Base-by-base conservation (phyloP, 1,140 invertebrate species). In the Trichonephila clavipes region DNA sequence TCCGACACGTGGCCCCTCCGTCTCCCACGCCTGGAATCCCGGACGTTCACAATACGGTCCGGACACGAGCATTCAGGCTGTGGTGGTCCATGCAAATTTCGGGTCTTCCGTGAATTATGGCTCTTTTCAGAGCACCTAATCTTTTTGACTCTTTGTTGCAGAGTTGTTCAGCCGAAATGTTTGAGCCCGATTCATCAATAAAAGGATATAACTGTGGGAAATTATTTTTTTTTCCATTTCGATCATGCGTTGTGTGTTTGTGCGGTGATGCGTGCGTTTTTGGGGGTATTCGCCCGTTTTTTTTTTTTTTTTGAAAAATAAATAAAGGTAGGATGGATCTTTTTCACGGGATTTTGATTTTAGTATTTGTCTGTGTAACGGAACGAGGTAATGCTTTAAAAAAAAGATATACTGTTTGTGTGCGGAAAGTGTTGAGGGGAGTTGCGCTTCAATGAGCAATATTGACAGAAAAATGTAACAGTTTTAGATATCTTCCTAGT, bases 161-260 rank as follows among this genome's bases (percentile, higher is more conserved):
- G 28, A 81, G 34, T 90, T 90, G 88, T 61, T 90, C 88, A 81
- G 72, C 40, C 61, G 69, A 61, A 90, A 90, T 81, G 69, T 81
- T 90, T 90, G 88, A 90, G 82, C 88, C 88, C 72, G 28, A 90
- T 90, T 34, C 58, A 90, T 90, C 69, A 72, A 69, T 88, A 64
- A n/a, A 58, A 58, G 64, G 72, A 69, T 14, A 59, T 4, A 61
- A 28, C 69, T 28, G 28, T 69, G 85, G 59, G 59, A 51, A 61
- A 69, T 66, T 28, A 69, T 69, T 88, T n/a, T 59, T 59, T 59
- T 18, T 87, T 19, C 64, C 14, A n/a, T 51, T 88, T 34, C 64
- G 61, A 62, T 51, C 51, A 51, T 51, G 51, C 51, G 28, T 21
- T 72, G 34, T 88, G 44, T 51, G 44, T 72, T 72, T 88, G 87